These are phyloP conservation scores for Hirtodrosophila duncani DNA, from an alignment of 2,888 invertebrate species.

Conservation along the genomic window DNA sequence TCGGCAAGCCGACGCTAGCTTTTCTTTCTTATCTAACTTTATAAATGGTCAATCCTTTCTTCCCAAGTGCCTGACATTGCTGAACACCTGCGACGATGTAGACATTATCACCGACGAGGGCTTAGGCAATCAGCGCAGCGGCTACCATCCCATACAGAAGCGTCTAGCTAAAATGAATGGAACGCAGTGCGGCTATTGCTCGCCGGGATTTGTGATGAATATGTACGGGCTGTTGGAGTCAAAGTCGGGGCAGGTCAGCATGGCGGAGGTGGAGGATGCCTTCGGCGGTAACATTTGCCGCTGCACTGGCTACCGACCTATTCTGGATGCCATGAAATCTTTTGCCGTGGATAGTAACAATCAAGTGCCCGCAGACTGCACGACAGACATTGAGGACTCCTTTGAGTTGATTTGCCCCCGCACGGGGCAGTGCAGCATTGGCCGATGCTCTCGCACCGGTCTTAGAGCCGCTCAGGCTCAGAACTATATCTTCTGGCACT, in stretches of 20 bases:
- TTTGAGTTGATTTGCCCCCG: slow-evolving; percentile 52
- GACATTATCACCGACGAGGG: slow-evolving; percentile 86
- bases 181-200: slow-evolving; percentile 87
- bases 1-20: no score
- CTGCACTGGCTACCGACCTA: slow-evolving; percentile 89
- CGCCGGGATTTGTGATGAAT: slow-evolving; percentile 88
- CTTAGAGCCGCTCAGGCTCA: slow-evolving; percentile 26
- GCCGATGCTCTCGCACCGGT: slow-evolving; percentile 58
- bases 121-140: slow-evolving; percentile 82
- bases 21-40: background rate
- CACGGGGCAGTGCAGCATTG: slow-evolving; percentile 74
- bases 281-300: slow-evolving; percentile 89
- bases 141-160: slow-evolving; percentile 85
- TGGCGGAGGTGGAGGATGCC: slow-evolving; percentile 85
- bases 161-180: slow-evolving; percentile 83
- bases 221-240: slow-evolving; percentile 81
- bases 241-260: slow-evolving; percentile 79
- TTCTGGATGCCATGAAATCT: slow-evolving; percentile 88
- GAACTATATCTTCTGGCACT: slow-evolving; percentile 59
- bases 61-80: slow-evolving; percentile 81
- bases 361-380: slow-evolving; percentile 76
- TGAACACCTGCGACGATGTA: slow-evolving; percentile 83
- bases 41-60: background rate
- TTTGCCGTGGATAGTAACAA: slow-evolving; percentile 82
- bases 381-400: slow-evolving; percentile 78